A percentile compares a stretch with the other conserved stretches of the same genome.
Evolutionary conservation across 2,888 invertebrate species (phyloP).

Genomic region (Melanophora roralis): DNA sequence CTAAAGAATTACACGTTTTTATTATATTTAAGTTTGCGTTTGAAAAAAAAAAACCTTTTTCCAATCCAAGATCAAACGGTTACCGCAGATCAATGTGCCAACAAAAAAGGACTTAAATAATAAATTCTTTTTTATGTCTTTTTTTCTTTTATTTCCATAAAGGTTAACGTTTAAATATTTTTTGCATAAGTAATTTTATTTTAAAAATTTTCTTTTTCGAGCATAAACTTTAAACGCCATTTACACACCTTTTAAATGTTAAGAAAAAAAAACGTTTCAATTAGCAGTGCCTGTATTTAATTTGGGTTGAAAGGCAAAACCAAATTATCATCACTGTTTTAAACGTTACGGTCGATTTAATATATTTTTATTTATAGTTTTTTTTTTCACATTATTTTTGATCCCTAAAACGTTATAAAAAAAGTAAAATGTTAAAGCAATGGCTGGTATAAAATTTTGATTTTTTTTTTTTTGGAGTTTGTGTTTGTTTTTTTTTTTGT

Average conservation of each 20-base stretch:
- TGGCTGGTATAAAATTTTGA: too few relatives aligned
- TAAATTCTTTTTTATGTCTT: too few relatives aligned
- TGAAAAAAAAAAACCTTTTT: too few relatives aligned
- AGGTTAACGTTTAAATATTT: too few relatives aligned
- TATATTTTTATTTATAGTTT: neutral
- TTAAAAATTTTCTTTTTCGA: neutral
- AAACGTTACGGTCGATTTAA: conserved; percentile 44
- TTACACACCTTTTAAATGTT: neutral
- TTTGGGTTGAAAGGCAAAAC: neutral
- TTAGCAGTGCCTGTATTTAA: conserved; percentile 12
- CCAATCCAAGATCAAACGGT: too few relatives aligned
- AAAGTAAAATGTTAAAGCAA: conserved; percentile 44
- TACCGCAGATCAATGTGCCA: too few relatives aligned
- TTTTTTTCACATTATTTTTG: neutral
- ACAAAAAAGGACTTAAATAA: too few relatives aligned
- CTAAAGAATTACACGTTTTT: too few relatives aligned
- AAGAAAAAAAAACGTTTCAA: conserved; percentile 9
- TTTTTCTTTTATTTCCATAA: too few relatives aligned
- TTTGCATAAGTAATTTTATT: too few relatives aligned
- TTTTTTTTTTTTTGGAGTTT: conserved; percentile 10
- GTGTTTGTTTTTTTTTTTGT: neutral
- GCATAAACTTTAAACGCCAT: neutral
- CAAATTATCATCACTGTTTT: conserved; percentile 43
- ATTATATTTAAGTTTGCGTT: too few relatives aligned
- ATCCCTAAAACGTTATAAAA: conserved; percentile 32